Evolutionary conservation across 2,113 vertebrate species (phyloP).

Genomic region (Falcunculus frontatus): DNA sequence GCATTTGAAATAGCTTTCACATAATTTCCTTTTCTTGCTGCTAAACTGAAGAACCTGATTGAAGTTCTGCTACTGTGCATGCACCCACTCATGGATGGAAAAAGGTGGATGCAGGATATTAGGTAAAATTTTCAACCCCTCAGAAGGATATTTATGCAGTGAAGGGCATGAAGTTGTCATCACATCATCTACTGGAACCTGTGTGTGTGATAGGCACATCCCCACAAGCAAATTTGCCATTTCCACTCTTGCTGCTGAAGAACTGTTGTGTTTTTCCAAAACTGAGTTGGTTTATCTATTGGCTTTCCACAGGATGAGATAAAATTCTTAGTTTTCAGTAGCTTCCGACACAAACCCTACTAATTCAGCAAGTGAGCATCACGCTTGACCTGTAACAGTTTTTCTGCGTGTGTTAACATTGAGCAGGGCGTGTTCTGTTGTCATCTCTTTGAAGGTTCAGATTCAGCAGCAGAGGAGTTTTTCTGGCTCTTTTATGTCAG

Average conservation of each 20-base stretch:
- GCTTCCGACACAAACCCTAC: background rate
- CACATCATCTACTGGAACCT: background rate
- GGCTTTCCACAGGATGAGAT: background rate
- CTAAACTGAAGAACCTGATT: background rate
- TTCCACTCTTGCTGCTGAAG: background rate
- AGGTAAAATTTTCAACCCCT: background rate
- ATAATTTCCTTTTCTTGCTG: background rate
- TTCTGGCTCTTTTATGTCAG: background rate
- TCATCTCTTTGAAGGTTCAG: background rate
- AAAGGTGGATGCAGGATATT: background rate
- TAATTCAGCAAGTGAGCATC: background rate
- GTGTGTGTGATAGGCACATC: background rate
- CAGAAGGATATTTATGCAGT: background rate
- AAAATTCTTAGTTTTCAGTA: background rate
- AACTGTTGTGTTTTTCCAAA: background rate
- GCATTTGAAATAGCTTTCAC: slow-evolving; percentile 7
- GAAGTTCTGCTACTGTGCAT: background rate
- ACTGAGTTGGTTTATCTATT: background rate
- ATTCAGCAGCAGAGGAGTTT: background rate
- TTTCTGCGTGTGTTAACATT: background rate
- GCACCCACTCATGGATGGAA: background rate
- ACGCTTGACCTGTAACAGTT: accelerated
- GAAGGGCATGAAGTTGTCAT: background rate
- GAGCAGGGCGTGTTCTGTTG: background rate
- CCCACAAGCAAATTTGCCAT: background rate